Conservation (phyloP, 2,113 vertebrate genomes). For the Myiopsitta monachus region DNA sequence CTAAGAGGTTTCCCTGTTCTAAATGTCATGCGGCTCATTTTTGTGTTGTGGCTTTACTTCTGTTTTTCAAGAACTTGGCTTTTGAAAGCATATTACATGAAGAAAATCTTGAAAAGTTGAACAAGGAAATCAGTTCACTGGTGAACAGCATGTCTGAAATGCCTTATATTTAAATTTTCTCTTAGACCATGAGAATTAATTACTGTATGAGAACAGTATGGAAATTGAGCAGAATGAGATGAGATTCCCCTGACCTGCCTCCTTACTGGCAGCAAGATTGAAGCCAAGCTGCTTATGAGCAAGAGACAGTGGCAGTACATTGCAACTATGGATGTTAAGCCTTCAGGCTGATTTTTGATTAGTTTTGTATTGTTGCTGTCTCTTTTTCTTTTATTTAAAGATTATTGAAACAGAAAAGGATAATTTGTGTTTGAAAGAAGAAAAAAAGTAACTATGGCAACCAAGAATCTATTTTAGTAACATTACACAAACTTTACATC, state of each 20-base stretch:
- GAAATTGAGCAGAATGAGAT: constrained; percentile 37
- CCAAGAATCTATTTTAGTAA: constrained; percentile 12
- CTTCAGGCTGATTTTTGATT: constrained; percentile 52
- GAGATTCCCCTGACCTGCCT: constrained; percentile 45
- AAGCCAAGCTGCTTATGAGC: constrained; percentile 31
- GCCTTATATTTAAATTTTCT: constrained; percentile 48
- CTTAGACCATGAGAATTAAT: constrained; percentile 42
- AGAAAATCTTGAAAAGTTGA: constrained; percentile 14
- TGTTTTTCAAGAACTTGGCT: neutral
- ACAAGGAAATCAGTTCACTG: neutral
- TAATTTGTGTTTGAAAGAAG: constrained; percentile 47
- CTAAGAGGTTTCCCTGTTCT: neutral
- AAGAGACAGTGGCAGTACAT: neutral
- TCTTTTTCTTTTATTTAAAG: constrained; percentile 30
- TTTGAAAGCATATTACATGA: neutral
- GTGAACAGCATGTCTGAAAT: neutral
- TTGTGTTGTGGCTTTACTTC: neutral
- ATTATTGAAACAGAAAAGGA: constrained; percentile 45
- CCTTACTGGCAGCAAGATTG: neutral
- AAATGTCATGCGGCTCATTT: neutral
- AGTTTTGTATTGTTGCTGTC: constrained; percentile 46
- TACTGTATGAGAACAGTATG: neutral
- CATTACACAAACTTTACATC: neutral
- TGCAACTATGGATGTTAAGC: constrained; percentile 19
- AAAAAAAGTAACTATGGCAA: constrained; percentile 23